These are phyloP conservation scores for Anarhynchus alexandrinus DNA, from an alignment of 2,113 vertebrate genomes.

Conservation along the genomic window DNA sequence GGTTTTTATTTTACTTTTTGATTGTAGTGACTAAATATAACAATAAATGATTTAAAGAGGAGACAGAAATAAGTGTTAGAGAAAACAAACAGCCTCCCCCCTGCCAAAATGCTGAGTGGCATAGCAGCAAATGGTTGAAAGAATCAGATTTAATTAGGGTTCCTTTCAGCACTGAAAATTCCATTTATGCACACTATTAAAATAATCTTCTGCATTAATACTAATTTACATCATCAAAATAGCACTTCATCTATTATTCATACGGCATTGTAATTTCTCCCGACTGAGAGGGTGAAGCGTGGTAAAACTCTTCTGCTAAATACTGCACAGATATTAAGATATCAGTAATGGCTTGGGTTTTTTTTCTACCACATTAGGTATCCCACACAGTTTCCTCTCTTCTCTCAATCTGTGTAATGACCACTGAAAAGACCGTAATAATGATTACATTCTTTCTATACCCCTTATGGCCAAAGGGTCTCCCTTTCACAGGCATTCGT, in stretches of 20 bases:
- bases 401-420: background rate
- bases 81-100: slow-evolving; percentile 52
- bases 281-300: slow-evolving; percentile 16
- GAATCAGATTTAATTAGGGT: slow-evolving; percentile 64
- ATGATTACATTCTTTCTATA: background rate
- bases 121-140: slow-evolving; percentile 4
- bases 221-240: slow-evolving; percentile 71
- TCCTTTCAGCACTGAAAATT: slow-evolving; percentile 56
- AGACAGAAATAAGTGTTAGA: slow-evolving; percentile 52
- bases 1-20: slow-evolving; percentile 45
- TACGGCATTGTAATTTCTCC: slow-evolving; percentile 62
- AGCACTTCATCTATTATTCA: slow-evolving; percentile 69
- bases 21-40: slow-evolving; percentile 65
- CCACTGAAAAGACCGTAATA: background rate
- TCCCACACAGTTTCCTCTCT: background rate
- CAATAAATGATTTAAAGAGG: slow-evolving; percentile 58
- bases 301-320: slow-evolving; percentile 27
- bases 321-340: slow-evolving; percentile 49
- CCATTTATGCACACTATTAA: slow-evolving; percentile 64
- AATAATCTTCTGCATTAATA: slow-evolving; percentile 68
- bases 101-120: slow-evolving; percentile 50
- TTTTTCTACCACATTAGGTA: background rate
- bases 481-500: background rate
- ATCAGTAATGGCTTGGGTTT: background rate
- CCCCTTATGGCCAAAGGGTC: background rate